A percentile compares a stretch with the other conserved stretches of the same genome.
Conservation (phyloP, 2,113 vertebrate species). For the Morone saxatilis region DNA sequence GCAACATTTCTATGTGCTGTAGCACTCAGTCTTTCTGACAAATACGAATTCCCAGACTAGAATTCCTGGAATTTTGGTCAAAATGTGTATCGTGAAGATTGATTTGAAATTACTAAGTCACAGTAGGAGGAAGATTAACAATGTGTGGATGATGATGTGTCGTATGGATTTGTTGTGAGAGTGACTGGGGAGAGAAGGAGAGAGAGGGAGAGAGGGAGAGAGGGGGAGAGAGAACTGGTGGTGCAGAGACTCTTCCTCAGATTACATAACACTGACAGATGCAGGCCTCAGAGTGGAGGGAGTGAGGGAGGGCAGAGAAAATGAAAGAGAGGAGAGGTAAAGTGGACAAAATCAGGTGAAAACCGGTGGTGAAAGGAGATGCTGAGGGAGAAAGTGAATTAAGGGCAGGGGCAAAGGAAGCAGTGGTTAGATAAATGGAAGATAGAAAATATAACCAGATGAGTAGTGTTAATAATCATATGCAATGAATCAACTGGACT, state of each 20-base stretch:
- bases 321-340: neutral
- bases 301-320: neutral
- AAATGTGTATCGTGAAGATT: neutral
- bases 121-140: slow-evolving; percentile 19
- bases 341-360: neutral
- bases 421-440: neutral
- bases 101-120: neutral
- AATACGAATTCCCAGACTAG: neutral
- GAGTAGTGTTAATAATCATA: too few relatives aligned
- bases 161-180: neutral
- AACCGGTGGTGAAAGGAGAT: neutral
- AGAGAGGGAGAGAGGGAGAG: neutral
- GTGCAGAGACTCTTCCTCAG: slow-evolving; percentile 16
- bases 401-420: neutral
- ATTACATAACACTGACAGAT: slow-evolving; percentile 47
- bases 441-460: neutral
- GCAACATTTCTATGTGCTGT: neutral
- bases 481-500: too few relatives aligned
- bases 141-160: neutral
- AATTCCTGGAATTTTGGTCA: neutral
- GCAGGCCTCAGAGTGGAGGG: slow-evolving; percentile 12
- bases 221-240: neutral
- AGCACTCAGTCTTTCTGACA: too few relatives aligned
- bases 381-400: neutral
- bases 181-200: neutral